phyloP scores from a whole-genome alignment of 2,888 invertebrate genomes.

The Acrocyrtus sp. region DNA sequence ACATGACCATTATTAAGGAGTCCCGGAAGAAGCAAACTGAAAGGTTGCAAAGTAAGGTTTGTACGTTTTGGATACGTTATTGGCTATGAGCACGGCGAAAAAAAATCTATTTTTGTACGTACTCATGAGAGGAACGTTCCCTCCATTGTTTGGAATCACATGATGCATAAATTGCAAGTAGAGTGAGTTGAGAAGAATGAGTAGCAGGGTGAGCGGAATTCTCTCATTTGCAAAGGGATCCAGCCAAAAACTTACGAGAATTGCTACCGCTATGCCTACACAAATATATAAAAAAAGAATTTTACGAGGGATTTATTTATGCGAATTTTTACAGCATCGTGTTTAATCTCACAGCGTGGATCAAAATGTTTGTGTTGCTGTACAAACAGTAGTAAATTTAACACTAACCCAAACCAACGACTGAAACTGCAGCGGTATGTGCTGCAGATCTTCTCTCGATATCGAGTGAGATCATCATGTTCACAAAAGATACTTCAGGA shows the following conservation, averaged over 20 bases:
- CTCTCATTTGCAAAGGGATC: conserved; percentile 47
- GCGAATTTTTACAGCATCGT: too few species aligned
- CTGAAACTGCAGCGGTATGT: conserved; percentile 37
- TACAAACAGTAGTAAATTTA: too few species aligned
- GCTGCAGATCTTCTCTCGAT: conserved; percentile 26
- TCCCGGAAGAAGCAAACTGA: conserved; percentile 51
- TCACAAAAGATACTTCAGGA: conserved; percentile 5
- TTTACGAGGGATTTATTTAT: too few species aligned
- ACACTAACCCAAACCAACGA: conserved; percentile 46
- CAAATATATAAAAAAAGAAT: neutral
- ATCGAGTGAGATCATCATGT: conserved; percentile 29
- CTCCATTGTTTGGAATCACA: conserved; percentile 42
- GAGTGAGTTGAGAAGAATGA: conserved; percentile 34
- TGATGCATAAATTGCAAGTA: conserved; percentile 35
- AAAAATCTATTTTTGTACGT: too few species aligned
- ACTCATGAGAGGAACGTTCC: conserved; percentile 39
- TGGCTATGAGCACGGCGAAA: too few species aligned
- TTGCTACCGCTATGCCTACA: conserved; percentile 37
- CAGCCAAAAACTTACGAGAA: conserved; percentile 51
- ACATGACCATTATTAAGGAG: conserved; percentile 46
- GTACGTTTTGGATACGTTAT: too few species aligned
- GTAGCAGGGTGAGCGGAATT: conserved; percentile 30
- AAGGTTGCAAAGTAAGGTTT: neutral
- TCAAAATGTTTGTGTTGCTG: neutral
- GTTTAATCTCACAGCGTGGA: too few species aligned